Conservation (phyloP, 2,113 vertebrate genomes). For the Paratilapia polleni region DNA sequence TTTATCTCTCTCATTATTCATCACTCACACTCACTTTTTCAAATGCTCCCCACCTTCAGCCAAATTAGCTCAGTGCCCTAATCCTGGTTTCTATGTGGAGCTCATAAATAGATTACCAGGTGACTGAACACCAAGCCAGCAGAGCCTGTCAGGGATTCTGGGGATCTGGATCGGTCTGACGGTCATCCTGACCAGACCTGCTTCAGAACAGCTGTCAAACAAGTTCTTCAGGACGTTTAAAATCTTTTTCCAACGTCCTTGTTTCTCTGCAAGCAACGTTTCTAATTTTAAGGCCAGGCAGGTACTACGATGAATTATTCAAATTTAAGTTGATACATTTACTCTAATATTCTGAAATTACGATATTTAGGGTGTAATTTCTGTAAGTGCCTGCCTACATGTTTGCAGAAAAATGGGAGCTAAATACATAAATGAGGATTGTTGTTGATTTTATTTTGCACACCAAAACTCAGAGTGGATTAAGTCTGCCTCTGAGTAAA, state of each 20-base stretch:
- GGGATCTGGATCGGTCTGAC: conserved; percentile 18
- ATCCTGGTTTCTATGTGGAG: conserved; percentile 38
- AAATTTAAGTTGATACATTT: background rate
- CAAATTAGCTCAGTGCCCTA: conserved; percentile 44
- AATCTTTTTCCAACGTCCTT: background rate
- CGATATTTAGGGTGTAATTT: background rate
- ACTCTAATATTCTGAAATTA: background rate
- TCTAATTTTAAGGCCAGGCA: background rate
- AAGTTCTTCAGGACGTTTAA: background rate
- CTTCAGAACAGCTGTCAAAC: background rate
- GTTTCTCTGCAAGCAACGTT: background rate
- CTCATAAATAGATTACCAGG: conserved; percentile 58
- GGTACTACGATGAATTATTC: background rate
- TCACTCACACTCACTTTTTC: conserved; percentile 41
- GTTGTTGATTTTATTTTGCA: background rate
- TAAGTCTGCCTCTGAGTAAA: no score
- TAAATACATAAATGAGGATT: background rate
- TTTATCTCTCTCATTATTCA: conserved; percentile 43
- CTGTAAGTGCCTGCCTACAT: background rate
- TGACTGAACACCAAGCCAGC: conserved; percentile 50
- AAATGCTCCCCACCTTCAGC: conserved; percentile 21
- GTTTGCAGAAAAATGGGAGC: background rate
- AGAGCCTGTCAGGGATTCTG: conserved; percentile 26
- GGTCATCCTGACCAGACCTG: conserved; percentile 20
- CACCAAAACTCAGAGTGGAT: background rate